Conservation (phyloP, 2,797 vertebrate genomes). For the Gambusia yucatana region DNA sequence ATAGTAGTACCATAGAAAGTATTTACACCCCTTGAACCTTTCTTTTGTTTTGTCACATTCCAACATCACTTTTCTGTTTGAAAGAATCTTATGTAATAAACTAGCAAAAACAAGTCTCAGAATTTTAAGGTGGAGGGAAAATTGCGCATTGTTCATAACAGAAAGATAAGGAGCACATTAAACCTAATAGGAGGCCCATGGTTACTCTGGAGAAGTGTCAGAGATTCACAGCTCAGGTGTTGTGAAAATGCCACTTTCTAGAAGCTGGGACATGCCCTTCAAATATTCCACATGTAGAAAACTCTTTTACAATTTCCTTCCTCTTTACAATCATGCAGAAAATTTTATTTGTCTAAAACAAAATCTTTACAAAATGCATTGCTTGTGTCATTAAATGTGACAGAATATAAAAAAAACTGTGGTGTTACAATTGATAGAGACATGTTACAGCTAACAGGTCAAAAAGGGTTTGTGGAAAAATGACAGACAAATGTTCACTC, state of each 20-base stretch:
- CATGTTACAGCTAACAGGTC: conserved; percentile 3
- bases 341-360: not conserved
- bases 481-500: not conserved
- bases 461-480: conserved; percentile 5
- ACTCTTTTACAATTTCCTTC: not conserved
- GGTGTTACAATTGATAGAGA: not conserved
- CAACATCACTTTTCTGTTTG: not conserved
- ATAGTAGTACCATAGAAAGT: not conserved
- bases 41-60: not conserved
- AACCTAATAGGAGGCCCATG: not conserved
- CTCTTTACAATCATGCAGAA: not conserved
- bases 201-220: not conserved
- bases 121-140: not conserved
- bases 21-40: not conserved
- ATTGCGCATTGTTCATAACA: not conserved
- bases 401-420: not conserved
- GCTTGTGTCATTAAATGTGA: not conserved
- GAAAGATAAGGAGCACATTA: not conserved
- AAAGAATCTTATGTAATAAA: not conserved
- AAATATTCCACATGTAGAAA: not conserved
- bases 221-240: not conserved
- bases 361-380: not conserved
- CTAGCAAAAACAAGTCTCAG: not conserved
- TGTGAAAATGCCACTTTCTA: not conserved
- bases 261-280: not conserved